Base-by-base conservation (phyloP, 2,113 vertebrate genomes). In the Vireo altiloquus region DNA sequence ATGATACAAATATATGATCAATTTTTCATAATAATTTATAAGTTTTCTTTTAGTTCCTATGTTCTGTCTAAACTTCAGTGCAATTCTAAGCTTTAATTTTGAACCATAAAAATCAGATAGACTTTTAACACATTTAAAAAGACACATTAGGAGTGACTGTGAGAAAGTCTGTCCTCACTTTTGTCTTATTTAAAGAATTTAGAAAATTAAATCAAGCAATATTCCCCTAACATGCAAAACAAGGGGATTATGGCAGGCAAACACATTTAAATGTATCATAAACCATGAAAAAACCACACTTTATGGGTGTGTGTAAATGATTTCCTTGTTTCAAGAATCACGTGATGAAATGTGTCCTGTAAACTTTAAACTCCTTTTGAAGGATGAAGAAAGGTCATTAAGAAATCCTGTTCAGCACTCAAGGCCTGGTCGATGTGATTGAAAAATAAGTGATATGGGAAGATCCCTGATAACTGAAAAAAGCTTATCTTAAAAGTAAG, bases 281-380 rank as follows among this genome's bases (percentile, higher is more conserved):
- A 75, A 24, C 16, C 1, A 27, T 47, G 13, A 49, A 60, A 57
- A 82, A 64, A 10, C 0, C 5, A 72, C 23, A 16, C 16, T 47
- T 64, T 52, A 9, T 50, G 33, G 13, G 42, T 28, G 18, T 27
- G 4, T 4, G 3, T 11, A 64, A 61, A 42, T 0, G 0, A 68
- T 64, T 74, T 65, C 28, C n/a, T 68, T 4, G 20, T 72, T 93
- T 71, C 53, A 47, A 40, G 57, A 82, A 53, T 5, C 20, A 14
- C 7, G 3, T 1, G 27, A 33, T 33, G 15, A 79, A 88, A 68
- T 49, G 79, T 2, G 1, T 31, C 30, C 30, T 19, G 9, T 28
- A 52, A 76, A 80, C 56, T 71, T 82, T 71, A 56, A 94, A 50
- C 21, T 49, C 44, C 6, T 60, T 71, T 52, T 31, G 27, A 31